phyloP scores from a whole-genome alignment of 2,797 vertebrate genomes.

The Champsocephalus esox region DNA sequence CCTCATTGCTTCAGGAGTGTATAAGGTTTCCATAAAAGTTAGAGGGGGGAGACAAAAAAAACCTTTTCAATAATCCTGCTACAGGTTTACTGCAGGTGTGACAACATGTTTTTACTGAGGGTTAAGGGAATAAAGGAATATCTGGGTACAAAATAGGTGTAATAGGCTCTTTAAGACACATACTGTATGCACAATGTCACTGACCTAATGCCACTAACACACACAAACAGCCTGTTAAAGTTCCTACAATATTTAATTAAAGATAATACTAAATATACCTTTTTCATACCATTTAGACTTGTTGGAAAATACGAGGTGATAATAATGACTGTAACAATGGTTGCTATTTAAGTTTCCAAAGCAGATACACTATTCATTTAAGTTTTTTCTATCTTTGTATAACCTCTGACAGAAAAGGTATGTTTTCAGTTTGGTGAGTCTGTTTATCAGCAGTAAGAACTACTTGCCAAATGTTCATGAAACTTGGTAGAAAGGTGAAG shows the following conservation, averaged over 20 bases:
- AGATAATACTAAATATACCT: neutral
- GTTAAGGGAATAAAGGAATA: slow-evolving; percentile 25
- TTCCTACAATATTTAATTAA: neutral
- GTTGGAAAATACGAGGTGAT: neutral
- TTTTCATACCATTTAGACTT: neutral
- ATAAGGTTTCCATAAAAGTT: slow-evolving; percentile 45
- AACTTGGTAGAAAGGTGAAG: too few species aligned
- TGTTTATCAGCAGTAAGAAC: too few species aligned
- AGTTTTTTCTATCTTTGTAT: neutral
- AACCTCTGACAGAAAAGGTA: too few species aligned
- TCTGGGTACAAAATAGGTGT: slow-evolving; percentile 9
- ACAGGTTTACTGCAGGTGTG: slow-evolving; percentile 48
- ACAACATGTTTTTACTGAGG: slow-evolving; percentile 53
- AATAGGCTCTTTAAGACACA: slow-evolving; percentile 27
- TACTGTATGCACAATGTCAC: neutral
- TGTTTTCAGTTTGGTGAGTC: too few species aligned
- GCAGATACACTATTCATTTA: neutral
- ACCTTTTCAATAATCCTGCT: slow-evolving; percentile 56
- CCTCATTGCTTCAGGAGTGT: slow-evolving; percentile 38
- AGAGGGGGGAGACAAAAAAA: slow-evolving; percentile 38
- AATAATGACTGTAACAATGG: neutral
- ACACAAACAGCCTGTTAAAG: neutral
- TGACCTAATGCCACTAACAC: neutral
- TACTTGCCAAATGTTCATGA: too few species aligned
- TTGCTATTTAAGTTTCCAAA: neutral